phyloP scores from a whole-genome alignment of 2,797 vertebrate genomes.

The Hipposideros larvatus region DNA sequence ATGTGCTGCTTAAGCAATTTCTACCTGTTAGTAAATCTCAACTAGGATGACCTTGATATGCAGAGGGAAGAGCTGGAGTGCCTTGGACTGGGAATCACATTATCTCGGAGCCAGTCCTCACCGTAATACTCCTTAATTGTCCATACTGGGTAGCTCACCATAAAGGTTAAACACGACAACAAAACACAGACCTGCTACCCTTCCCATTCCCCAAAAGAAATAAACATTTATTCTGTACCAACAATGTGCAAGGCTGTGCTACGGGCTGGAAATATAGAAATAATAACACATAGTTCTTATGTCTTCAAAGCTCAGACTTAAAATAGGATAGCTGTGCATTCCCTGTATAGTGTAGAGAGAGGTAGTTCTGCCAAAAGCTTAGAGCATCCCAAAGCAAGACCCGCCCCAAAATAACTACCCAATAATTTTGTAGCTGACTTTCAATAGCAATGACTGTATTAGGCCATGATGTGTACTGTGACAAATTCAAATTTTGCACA shows the following conservation, averaged over 20 bases:
- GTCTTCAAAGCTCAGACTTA: not conserved
- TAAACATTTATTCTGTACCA: not conserved
- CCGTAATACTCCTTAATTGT: not conserved
- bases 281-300: not conserved
- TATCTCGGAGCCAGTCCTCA: not conserved
- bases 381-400: not conserved
- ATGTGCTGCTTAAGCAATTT: slow-evolving; percentile 51
- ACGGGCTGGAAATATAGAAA: not conserved
- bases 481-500: slow-evolving; percentile 44
- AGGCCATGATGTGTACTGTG: not conserved
- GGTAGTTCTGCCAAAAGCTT: not conserved
- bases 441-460: not conserved
- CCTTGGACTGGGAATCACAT: not conserved
- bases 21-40: slow-evolving; percentile 56
- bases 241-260: not conserved
- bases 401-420: not conserved
- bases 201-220: not conserved
- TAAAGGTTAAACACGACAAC: not conserved
- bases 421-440: slow-evolving; percentile 24
- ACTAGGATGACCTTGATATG: slow-evolving; percentile 43
- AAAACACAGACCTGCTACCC: not conserved
- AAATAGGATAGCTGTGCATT: not conserved
- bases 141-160: not conserved
- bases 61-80: not conserved
- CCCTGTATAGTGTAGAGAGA: not conserved